phyloP scores from a whole-genome alignment of 1,140 invertebrate genomes.

The Brachystomella parvula region DNA sequence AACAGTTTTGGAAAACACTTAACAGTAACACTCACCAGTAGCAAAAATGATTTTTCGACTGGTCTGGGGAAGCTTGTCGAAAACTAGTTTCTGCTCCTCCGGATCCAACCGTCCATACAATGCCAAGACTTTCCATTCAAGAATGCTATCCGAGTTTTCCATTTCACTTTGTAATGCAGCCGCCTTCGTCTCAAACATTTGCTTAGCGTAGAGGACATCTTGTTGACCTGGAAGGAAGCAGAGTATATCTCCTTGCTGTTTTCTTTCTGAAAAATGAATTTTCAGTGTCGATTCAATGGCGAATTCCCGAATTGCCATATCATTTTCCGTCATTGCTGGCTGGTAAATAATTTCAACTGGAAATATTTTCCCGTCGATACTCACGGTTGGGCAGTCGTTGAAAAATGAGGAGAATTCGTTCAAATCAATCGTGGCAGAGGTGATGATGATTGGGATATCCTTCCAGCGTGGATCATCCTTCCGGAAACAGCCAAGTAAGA shows the following conservation, averaged over 20 bases:
- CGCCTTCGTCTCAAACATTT: conserved; percentile 34
- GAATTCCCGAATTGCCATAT: not conserved
- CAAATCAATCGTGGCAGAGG: conserved; percentile 78
- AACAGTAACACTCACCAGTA: no score
- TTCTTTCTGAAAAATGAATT: not conserved
- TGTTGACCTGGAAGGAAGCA: conserved; percentile 59
- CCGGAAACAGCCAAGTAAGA: conserved; percentile 52
- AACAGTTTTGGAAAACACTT: not conserved
- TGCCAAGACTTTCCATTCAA: conserved; percentile 40
- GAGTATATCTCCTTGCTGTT: conserved; percentile 50
- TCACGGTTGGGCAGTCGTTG: conserved; percentile 43
- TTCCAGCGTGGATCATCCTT: conserved; percentile 46
- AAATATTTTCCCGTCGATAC: conserved; percentile 50
- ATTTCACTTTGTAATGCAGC: conserved; percentile 40
- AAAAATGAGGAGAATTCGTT: conserved; percentile 68
- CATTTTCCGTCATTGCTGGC: conserved; percentile 38
- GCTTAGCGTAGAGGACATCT: conserved; percentile 43
- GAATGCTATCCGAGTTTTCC: conserved; percentile 73
- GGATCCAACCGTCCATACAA: conserved; percentile 50
- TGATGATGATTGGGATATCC: conserved; percentile 61
- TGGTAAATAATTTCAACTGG: conserved; percentile 53
- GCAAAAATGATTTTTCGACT: conserved; percentile 78
- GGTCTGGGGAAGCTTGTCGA: conserved; percentile 56
- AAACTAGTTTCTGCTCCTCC: conserved; percentile 68
- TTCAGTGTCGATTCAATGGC: not conserved